Percentiles rank a stretch among this genome's conserved stretches.
These are phyloP conservation scores for Cyanoliseus patagonus DNA, from an alignment of 2,113 vertebrate genomes.

Conservation along the genomic window DNA sequence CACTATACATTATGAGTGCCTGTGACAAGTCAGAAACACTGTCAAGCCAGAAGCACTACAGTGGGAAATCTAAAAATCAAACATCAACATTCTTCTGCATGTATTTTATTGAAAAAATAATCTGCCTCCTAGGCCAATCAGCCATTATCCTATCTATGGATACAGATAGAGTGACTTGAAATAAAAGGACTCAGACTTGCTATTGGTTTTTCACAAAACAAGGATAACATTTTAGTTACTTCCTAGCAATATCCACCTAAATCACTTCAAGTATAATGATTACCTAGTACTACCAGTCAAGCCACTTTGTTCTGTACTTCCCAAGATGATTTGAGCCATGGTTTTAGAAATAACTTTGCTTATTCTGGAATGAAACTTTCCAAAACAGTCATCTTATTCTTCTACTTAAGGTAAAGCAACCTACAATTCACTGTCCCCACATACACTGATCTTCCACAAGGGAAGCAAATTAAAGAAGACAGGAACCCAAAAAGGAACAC, in stretches of 20 bases:
- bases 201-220: neutral
- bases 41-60: neutral
- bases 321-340: neutral
- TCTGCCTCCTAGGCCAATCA: neutral
- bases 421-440: neutral
- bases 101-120: neutral
- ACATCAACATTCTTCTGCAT: neutral
- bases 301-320: neutral
- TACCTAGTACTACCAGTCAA: neutral
- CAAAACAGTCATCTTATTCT: neutral
- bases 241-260: neutral
- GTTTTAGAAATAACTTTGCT: neutral
- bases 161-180: neutral
- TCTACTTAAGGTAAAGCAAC: neutral
- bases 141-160: neutral
- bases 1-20: neutral
- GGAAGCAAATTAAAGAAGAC: neutral
- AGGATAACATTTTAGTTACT: neutral
- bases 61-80: neutral
- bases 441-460: neutral
- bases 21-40: neutral
- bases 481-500: neutral
- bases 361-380: neutral
- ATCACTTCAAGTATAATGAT: neutral
- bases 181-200: neutral